phyloP scores from a whole-genome alignment of 2,113 vertebrate genomes.

The Lonchura striata region DNA sequence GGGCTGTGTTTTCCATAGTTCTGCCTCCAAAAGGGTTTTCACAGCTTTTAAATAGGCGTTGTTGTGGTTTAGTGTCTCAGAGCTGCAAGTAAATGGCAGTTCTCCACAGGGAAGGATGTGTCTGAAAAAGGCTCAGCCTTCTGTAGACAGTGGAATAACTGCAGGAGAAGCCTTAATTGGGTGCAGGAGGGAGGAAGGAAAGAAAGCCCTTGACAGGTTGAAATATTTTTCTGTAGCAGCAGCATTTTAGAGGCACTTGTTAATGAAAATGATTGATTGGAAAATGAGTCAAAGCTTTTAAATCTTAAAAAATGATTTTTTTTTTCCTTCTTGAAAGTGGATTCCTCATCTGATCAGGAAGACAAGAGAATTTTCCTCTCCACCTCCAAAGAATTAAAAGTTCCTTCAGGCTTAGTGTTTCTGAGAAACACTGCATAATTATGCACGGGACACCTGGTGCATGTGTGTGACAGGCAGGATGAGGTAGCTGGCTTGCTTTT shows the following conservation, averaged over 20 bases:
- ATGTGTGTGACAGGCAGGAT: background rate
- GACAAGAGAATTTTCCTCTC: conserved; percentile 39
- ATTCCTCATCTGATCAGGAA: conserved; percentile 30
- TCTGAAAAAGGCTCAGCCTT: conserved; percentile 4
- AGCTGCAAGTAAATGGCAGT: conserved; percentile 1
- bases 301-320: conserved; percentile 5
- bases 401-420: conserved; percentile 27
- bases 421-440: background rate
- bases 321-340: background rate
- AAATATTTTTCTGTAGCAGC: conserved; percentile 47
- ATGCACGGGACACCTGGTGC: background rate
- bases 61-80: conserved; percentile 7
- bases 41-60: background rate
- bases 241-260: conserved; percentile 49
- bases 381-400: conserved; percentile 10
- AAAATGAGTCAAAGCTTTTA: conserved; percentile 71
- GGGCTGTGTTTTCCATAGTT: background rate
- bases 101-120: conserved; percentile 16
- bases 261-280: conserved; percentile 64
- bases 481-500: background rate
- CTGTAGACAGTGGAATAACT: conserved; percentile 19
- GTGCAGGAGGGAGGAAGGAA: background rate
- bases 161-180: conserved; percentile 45
- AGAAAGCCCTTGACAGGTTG: conserved; percentile 50
- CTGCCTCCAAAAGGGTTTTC: conserved; percentile 11